Evolutionary conservation across 2,797 vertebrate species (phyloP).

Genomic region (Hirundo rustica): DNA sequence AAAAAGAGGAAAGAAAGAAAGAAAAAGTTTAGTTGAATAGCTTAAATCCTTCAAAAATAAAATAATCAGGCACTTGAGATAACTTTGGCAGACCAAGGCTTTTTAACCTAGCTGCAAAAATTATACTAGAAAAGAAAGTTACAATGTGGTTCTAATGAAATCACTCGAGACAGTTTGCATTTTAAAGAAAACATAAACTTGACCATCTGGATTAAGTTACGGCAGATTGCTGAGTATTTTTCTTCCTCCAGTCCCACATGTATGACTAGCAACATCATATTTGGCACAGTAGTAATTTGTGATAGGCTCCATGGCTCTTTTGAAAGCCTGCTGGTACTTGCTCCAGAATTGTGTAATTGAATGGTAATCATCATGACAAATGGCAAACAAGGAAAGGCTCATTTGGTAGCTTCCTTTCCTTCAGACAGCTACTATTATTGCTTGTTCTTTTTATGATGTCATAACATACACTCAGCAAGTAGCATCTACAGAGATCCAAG

Average conservation of each 20-base stretch:
- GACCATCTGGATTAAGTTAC: constrained; percentile 69
- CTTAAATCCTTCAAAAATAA: not conserved
- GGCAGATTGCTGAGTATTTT: constrained; percentile 58
- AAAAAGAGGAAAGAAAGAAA: accelerated
- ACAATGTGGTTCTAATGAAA: constrained; percentile 67
- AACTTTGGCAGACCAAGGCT: constrained; percentile 33
- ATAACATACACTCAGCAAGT: not conserved
- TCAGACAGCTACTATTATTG: not conserved
- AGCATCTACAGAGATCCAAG: not conserved
- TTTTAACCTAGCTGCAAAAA: constrained; percentile 48
- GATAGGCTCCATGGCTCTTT: not conserved
- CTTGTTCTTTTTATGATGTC: not conserved
- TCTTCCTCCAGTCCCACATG: constrained; percentile 32
- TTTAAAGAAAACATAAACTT: constrained; percentile 70
- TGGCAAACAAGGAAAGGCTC: not conserved
- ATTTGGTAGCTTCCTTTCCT: not conserved
- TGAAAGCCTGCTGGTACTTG: constrained; percentile 11
- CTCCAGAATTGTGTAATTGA: not conserved
- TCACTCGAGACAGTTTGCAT: constrained; percentile 63
- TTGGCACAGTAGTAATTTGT: constrained; percentile 39
- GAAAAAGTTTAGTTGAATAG: not conserved
- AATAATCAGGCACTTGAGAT: constrained; percentile 25
- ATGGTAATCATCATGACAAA: not conserved
- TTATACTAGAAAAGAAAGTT: constrained; percentile 45
- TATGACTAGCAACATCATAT: constrained; percentile 26